These are phyloP conservation scores for Pantala flavescens DNA, from an alignment of 1,140 invertebrate species.

Conservation along the genomic window DNA sequence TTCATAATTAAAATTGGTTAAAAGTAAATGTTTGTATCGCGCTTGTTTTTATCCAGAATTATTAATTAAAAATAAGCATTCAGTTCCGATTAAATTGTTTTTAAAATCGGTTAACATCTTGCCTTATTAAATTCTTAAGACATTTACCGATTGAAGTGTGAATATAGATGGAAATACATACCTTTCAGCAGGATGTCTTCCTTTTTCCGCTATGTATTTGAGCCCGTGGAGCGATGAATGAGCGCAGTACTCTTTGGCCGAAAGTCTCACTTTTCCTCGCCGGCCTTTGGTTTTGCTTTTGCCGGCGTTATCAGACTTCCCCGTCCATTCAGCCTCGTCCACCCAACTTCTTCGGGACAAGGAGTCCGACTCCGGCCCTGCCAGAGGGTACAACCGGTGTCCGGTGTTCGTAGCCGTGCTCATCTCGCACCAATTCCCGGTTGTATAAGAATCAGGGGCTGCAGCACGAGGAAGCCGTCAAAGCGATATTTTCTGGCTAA, in stretches of 20 bases:
- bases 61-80: too few relatives aligned
- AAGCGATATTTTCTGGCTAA: too few relatives aligned
- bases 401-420: neutral
- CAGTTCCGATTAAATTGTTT: too few relatives aligned
- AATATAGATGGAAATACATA: conserved; percentile 28
- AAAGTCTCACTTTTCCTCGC: neutral
- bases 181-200: conserved; percentile 55
- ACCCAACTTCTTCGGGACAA: neutral
- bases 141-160: too few relatives aligned
- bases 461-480: too few relatives aligned
- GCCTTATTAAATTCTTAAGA: too few relatives aligned
- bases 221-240: conserved; percentile 62
- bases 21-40: too few relatives aligned
- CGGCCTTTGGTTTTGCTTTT: neutral
- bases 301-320: neutral
- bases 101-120: too few relatives aligned
- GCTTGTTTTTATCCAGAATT: too few relatives aligned
- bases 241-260: conserved; percentile 40
- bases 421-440: neutral
- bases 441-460: too few relatives aligned
- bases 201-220: conserved; percentile 60
- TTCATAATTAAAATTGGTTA: too few relatives aligned
- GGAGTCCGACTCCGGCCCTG: neutral
- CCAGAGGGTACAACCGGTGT: neutral
- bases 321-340: neutral